A percentile compares a stretch with the other conserved stretches of the same genome.
Conservation (phyloP, 1,140 invertebrate species). For the Magallana angulata region DNA sequence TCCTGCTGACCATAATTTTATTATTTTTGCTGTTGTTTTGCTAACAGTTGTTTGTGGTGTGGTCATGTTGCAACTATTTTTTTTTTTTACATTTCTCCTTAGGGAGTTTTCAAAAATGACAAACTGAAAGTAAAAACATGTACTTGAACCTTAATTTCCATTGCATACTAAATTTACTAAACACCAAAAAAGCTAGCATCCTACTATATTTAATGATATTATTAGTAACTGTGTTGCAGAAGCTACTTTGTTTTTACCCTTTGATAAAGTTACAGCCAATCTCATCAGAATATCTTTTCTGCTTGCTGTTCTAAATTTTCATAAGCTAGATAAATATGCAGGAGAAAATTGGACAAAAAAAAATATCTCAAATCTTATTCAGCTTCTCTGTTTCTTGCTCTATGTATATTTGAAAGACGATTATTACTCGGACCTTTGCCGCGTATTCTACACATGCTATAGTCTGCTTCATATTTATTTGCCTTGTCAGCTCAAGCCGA, state of each 20-base stretch:
- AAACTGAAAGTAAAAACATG: not conserved
- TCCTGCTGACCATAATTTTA: not conserved
- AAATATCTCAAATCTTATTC: not conserved
- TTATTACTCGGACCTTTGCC: not conserved
- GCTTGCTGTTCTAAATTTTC: not conserved
- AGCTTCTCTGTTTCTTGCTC: conserved; percentile 8
- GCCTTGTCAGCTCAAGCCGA: conserved; percentile 47
- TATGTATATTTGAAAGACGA: not conserved
- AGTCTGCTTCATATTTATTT: conserved; percentile 44
- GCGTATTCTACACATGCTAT: not conserved
- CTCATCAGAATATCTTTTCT: not conserved
- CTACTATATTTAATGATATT: not conserved
- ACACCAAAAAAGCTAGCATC: not conserved
- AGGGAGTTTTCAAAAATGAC: not conserved
- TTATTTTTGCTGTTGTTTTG: conserved; percentile 42
- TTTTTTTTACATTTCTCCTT: not conserved
- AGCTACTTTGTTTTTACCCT: not conserved
- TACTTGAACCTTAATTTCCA: not conserved
- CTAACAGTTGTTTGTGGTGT: conserved; percentile 40
- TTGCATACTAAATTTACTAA: conserved; percentile 11
- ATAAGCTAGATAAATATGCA: not conserved
- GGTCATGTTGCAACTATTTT: not conserved
- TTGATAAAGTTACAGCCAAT: not conserved
- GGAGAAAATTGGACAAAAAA: not conserved
- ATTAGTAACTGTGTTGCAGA: not conserved